Evolutionary conservation across 2,113 vertebrate species (phyloP), one percentile per base, ranked within the genome.

Genomic region (Zeus faber): DNA sequence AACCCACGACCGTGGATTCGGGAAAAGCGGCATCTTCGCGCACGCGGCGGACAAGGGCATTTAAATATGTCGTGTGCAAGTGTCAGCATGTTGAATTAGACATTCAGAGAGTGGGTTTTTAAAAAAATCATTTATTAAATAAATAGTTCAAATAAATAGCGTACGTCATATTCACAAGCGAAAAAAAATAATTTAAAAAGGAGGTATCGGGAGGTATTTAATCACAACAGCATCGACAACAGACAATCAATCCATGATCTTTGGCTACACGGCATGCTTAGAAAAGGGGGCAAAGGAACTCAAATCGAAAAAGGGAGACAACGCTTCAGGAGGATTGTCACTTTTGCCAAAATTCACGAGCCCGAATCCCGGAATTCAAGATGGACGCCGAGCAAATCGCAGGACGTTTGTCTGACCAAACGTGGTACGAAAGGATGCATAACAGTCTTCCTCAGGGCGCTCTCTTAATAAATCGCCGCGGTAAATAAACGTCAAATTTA

Each of bases 111-210:
- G 26, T 20, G 4, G 22, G 40, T 27, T 64, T 62, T 77, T 82
- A 76, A 77, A 67, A n/a, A 79, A 82, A 73, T 77, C 17, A 55
- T 84, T 83, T 75, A 78, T 77, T 81, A 71, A 90, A 87, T 88
- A 87, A 89, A 88, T 81, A 75, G 67, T 77, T 81, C 33, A 83
- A 88, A 88, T 88, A 89, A 89, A 89, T 89, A 89, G 88, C n/a
- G n/a, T 82, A 89, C 88, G 89, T 83, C 89, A 80, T 59, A 54
- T 85, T 91, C 87, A 85, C 68, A 82, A 75, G 37, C 55, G n/a
- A n/a, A 79, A 77, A 70, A 17, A 50, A 84, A 83, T 85, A 78
- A 85, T 31, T 82, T 92, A 91, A 25, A 74, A 80, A 83, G 64
- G 72, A 76, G 71, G 60, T 82, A 71, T 75, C 33, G 44, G 56